Evolutionary conservation across 2,888 invertebrate species (phyloP).

Genomic region (Ochropacha duplaris): DNA sequence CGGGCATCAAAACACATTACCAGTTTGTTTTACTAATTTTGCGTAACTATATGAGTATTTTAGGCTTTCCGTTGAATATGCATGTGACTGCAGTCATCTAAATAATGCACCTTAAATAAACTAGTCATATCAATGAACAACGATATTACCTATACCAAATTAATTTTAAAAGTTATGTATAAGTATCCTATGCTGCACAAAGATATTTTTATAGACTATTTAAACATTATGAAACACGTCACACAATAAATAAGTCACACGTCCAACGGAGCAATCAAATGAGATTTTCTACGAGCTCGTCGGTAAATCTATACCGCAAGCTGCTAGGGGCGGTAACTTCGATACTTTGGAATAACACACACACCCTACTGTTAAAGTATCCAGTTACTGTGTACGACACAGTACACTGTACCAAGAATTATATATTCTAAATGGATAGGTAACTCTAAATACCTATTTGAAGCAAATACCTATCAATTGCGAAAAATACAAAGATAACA

Average conservation of each 20-base stretch:
- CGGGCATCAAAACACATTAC: conserved; percentile 33
- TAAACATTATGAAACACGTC: neutral
- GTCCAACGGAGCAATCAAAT: neutral
- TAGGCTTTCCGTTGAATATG: too few species aligned
- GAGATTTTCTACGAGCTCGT: neutral
- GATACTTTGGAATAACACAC: neutral
- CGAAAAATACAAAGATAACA: too few species aligned
- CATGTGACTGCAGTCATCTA: neutral
- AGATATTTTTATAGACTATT: too few species aligned
- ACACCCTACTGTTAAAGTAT: conserved; percentile 1
- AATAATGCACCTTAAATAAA: neutral
- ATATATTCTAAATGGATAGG: too few species aligned
- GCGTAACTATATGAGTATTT: neutral
- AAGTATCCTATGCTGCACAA: too few species aligned
- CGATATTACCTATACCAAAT: too few species aligned
- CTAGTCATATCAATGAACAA: too few species aligned
- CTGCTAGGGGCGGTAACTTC: neutral
- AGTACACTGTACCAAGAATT: too few species aligned
- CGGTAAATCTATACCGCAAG: neutral
- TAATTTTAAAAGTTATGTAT: too few species aligned
- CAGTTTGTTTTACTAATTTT: conserved; percentile 15
- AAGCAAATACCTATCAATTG: too few species aligned
- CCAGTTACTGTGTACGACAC: conserved; percentile 1
- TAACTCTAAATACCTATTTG: too few species aligned
- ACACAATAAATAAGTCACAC: too few species aligned